Evolutionary conservation across 2,113 vertebrate species (phyloP).

Genomic region (Holacanthus passer): DNA sequence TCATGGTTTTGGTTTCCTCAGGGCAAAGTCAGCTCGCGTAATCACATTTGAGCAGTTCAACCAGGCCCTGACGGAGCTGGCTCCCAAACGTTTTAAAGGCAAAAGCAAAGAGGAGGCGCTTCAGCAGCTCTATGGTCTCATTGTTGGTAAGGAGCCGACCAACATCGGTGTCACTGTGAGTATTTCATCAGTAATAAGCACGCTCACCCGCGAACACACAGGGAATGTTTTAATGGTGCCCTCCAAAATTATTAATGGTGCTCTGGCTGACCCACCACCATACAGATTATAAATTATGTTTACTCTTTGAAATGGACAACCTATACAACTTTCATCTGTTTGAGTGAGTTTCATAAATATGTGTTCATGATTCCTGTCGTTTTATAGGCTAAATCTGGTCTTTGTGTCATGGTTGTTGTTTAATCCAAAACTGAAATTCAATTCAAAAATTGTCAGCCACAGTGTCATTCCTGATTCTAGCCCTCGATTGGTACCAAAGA

Average conservation of each 20-base stretch:
- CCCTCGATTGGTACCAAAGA: background rate
- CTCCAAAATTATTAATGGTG: background rate
- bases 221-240: background rate
- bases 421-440: background rate
- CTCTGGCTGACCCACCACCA: background rate
- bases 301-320: background rate
- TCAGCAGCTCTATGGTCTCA: conserved; percentile 83
- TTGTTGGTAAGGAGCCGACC: conserved; percentile 88
- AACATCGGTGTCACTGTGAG: conserved; percentile 87
- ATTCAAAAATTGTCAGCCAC: background rate
- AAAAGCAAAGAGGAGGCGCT: conserved; percentile 86
- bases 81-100: conserved; percentile 87
- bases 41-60: conserved; percentile 90
- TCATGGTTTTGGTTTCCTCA: conserved; percentile 69
- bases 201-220: background rate
- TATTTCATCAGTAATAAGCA: conserved; percentile 14
- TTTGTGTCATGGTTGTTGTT: background rate
- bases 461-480: background rate
- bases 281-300: background rate
- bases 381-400: background rate
- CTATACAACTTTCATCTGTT: too few species aligned
- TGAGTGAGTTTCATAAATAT: too few species aligned
- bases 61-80: conserved; percentile 88
- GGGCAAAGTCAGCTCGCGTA: conserved; percentile 87
- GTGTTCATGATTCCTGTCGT: too few species aligned